phyloP scores from a whole-genome alignment of 2,797 vertebrate species.

The Chelidonichthys spinosus region DNA sequence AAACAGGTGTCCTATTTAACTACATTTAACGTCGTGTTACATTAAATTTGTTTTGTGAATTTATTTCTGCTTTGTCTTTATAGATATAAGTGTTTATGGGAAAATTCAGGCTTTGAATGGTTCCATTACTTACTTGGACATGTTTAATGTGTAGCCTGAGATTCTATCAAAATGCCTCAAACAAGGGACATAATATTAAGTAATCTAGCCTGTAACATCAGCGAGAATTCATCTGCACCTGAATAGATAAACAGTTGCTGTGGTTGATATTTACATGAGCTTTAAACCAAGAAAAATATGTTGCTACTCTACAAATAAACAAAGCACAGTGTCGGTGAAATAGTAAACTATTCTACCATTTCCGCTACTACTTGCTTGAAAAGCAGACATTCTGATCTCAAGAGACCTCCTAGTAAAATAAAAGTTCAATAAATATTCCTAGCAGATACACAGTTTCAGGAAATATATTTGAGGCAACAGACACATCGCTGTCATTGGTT shows the following conservation, averaged over 20 bases:
- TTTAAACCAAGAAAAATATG: background rate
- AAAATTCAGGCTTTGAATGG: background rate
- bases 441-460: conserved; percentile 1
- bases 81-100: background rate
- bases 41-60: background rate
- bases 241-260: background rate
- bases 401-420: background rate
- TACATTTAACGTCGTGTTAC: conserved; percentile 3
- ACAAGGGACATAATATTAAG: background rate
- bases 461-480: background rate
- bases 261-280: conserved; percentile 2
- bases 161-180: background rate
- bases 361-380: background rate
- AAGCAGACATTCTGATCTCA: background rate
- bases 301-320: too few species aligned
- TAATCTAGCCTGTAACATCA: background rate
- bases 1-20: conserved; percentile 4
- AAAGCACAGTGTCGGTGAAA: too few species aligned
- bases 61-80: background rate
- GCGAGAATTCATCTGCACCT: background rate
- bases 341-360: background rate
- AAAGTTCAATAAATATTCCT: conserved; percentile 2
- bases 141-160: background rate
- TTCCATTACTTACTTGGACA: background rate
- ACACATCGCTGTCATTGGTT: background rate